phyloP scores from a whole-genome alignment of 1,140 invertebrate genomes.

The Drosophila arawakana region DNA sequence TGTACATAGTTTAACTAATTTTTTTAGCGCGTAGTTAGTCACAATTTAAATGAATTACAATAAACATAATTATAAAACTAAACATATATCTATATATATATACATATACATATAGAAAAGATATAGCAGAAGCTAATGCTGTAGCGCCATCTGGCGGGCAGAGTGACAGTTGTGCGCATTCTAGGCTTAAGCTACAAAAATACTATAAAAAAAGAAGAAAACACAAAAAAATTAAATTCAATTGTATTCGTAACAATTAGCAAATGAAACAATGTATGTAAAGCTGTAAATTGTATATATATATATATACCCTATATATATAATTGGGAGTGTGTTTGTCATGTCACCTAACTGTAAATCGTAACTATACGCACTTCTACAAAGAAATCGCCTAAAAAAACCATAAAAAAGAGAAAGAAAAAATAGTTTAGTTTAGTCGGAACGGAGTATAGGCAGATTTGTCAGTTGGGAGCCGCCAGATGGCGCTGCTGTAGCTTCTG shows the following conservation, averaged over 20 bases:
- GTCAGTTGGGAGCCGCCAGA: conserved; percentile 11
- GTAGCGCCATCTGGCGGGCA: conserved; percentile 33
- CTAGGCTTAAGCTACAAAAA: conserved; percentile 21
- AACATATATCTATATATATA: conserved; percentile 5
- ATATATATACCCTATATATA: conserved; percentile 21
- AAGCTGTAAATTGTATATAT: conserved; percentile 34
- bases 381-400: conserved; percentile 19
- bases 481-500: conserved; percentile 7
- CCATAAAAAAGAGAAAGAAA: background rate
- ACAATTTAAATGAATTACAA: conserved; percentile 77
- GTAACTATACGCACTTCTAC: conserved; percentile 65
- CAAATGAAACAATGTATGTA: conserved; percentile 21
- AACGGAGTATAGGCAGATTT: background rate
- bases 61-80: background rate
- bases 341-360: conserved; percentile 52
- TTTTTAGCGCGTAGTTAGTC: conserved; percentile 78
- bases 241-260: conserved; percentile 36
- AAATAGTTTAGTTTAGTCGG: conserved; percentile 8
- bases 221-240: conserved; percentile 46
- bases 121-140: conserved; percentile 30
- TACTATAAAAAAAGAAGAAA: background rate
- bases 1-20: conserved; percentile 51
- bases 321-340: conserved; percentile 40
- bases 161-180: background rate
- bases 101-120: conserved; percentile 14